Base-by-base conservation (phyloP, 2,113 vertebrate species). In the Pelmatolapia mariae region DNA sequence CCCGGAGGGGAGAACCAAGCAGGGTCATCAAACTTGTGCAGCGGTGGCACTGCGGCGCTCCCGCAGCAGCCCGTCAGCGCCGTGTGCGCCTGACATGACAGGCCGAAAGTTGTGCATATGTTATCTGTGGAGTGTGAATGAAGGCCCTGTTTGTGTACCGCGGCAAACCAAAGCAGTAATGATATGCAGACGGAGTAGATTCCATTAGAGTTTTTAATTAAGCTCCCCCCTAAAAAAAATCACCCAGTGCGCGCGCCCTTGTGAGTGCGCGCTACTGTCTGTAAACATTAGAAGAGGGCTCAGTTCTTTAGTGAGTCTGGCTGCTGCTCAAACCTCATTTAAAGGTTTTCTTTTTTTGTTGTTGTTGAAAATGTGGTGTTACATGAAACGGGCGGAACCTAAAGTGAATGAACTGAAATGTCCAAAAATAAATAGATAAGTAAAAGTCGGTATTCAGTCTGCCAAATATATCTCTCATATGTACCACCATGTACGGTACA, bases 241-340 rank as follows among this genome's bases (percentile, higher is more conserved):
- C 79, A 13, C 43, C 54, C 54, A 18, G 29, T 33, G 26, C 47
- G 5, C n/a, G 15, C 29, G 18, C 16, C 3, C 7, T 7, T 50
- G 5, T 31, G 13, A 40, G 45, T 26, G 97, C 96, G 94, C 96
- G 95, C 95, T 96, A 95, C 93, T 93, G 91, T 95, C 96, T 96
- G 96, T 96, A 89, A 86, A 86, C 78, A 82, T 82, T 43, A 66
- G 7, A 81, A 63, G 76, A 71, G n/a, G 18, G 16, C 56, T 56
- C 33, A 43, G 40, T 53, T 81, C 26, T 24, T 45, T 29, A 22
- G n/a, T 52, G 47, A 53, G 19, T 73, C 33, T 50, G 63, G 38
- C 5, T 89, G 71, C 50, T 85, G 82, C 54, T 63, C 56, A 68
- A 71, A 73, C 36, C 63, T 45, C 47, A 87, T 40, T 86, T 22